Evolutionary conservation across 2,888 invertebrate genomes (phyloP).

Genomic region (Agonum fuliginosum): DNA sequence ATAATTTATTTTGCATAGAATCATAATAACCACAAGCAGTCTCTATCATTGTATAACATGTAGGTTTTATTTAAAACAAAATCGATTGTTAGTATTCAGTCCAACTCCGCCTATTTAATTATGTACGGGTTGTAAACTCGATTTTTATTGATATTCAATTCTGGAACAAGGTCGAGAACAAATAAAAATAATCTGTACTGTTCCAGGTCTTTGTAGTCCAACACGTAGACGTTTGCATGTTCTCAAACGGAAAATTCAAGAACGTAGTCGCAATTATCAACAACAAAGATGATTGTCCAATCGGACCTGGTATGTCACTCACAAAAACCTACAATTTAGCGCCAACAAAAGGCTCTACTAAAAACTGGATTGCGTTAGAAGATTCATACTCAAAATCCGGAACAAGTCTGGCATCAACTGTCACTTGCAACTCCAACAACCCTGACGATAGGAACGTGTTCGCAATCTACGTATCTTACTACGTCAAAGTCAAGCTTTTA

Average conservation of each 20-base stretch:
- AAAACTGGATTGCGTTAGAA: slow-evolving; percentile 94
- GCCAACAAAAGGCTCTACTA: slow-evolving; percentile 86
- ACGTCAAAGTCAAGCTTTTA: slow-evolving; percentile 89
- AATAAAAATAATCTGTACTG: not conserved
- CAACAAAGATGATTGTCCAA: slow-evolving; percentile 79
- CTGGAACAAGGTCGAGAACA: no score
- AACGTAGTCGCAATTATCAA: slow-evolving; percentile 87
- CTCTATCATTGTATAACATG: no score
- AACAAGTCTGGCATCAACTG: slow-evolving; percentile 76
- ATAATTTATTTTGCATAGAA: no score
- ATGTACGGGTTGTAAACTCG: no score
- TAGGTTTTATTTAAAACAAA: no score
- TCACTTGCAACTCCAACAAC: slow-evolving; percentile 73
- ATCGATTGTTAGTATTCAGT: no score
- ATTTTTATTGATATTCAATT: no score
- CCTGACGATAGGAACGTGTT: slow-evolving; percentile 89
- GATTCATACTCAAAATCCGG: slow-evolving; percentile 85
- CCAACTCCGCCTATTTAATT: no score
- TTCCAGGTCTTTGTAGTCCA: slow-evolving; percentile 87
- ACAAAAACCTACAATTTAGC: slow-evolving; percentile 78
- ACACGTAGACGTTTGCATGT: slow-evolving; percentile 95
- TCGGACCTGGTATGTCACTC: slow-evolving; percentile 79
- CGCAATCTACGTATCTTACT: slow-evolving; percentile 93
- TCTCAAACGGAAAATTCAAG: slow-evolving; percentile 95
- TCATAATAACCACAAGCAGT: no score